Evolutionary conservation across 2,113 vertebrate species (phyloP).

Genomic region (Miniopterus natalensis): DNA sequence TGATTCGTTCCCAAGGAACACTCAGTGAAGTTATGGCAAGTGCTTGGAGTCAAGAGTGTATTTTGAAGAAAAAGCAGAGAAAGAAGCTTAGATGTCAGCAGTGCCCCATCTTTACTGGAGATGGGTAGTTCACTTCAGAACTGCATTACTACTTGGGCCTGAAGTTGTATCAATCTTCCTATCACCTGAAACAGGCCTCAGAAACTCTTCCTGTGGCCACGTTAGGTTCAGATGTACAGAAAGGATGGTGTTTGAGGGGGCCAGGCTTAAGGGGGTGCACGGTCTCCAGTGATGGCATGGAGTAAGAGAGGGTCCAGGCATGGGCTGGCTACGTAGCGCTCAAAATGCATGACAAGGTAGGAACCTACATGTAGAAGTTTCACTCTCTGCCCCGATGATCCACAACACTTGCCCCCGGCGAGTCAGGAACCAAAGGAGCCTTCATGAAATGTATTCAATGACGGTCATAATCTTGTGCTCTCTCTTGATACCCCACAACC

Average conservation of each 20-base stretch:
- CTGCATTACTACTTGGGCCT: neutral
- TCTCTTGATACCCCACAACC: neutral
- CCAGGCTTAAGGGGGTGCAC: neutral
- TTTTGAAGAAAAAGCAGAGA: neutral
- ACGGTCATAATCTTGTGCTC: neutral
- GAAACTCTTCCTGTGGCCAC: neutral
- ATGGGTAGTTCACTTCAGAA: neutral
- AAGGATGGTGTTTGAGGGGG: neutral
- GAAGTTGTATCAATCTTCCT: neutral
- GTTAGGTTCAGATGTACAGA: neutral
- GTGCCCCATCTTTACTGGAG: neutral
- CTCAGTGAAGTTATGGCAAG: neutral
- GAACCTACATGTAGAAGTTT: neutral
- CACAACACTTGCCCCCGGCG: neutral
- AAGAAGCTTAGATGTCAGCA: neutral
- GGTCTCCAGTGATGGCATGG: neutral
- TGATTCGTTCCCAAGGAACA: neutral
- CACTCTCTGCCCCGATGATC: neutral
- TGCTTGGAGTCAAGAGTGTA: neutral
- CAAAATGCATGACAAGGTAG: neutral
- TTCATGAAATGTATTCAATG: neutral
- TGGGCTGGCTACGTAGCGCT: neutral
- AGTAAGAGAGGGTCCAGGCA: neutral
- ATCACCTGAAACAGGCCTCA: neutral
- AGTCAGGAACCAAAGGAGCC: neutral